A percentile compares a stretch with the other conserved stretches of the same genome.
Evolutionary conservation across 2,888 invertebrate species (phyloP).

Genomic region (Oligia fasciuncula): DNA sequence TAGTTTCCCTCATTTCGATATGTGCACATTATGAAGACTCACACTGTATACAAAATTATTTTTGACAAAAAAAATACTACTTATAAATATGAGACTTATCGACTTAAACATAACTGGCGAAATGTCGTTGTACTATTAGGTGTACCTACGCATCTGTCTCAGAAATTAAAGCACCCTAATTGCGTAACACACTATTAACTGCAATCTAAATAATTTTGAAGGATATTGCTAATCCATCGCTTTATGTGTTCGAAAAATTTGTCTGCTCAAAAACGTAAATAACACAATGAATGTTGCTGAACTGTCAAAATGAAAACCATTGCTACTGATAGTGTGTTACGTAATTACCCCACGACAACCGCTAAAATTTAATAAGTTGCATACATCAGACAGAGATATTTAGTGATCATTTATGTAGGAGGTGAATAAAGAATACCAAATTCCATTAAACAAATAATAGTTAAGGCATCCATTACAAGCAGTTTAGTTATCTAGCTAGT

Average conservation of each 20-base stretch:
- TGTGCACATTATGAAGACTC: too few relatives aligned
- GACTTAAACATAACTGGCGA: not conserved
- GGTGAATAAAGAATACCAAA: not conserved
- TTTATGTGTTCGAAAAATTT: not conserved
- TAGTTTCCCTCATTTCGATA: too few relatives aligned
- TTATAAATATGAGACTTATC: too few relatives aligned
- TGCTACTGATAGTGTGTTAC: not conserved
- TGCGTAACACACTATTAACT: not conserved
- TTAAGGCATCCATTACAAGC: conserved; percentile 58
- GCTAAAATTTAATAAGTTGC: not conserved
- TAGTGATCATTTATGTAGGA: not conserved
- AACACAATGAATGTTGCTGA: not conserved
- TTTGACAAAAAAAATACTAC: not conserved
- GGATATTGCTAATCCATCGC: not conserved
- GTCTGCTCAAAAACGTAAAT: not conserved
- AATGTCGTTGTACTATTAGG: not conserved
- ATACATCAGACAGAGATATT: not conserved
- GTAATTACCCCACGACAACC: not conserved
- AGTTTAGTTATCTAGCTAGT: conserved; percentile 54
- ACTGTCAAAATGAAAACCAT: not conserved
- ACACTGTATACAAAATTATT: not conserved
- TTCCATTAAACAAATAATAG: conserved; percentile 40
- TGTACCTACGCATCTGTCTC: not conserved
- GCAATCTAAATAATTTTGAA: not conserved
- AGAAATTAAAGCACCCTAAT: not conserved